Conservation (phyloP, 2,888 invertebrate genomes). For the Machimus rusticus region DNA sequence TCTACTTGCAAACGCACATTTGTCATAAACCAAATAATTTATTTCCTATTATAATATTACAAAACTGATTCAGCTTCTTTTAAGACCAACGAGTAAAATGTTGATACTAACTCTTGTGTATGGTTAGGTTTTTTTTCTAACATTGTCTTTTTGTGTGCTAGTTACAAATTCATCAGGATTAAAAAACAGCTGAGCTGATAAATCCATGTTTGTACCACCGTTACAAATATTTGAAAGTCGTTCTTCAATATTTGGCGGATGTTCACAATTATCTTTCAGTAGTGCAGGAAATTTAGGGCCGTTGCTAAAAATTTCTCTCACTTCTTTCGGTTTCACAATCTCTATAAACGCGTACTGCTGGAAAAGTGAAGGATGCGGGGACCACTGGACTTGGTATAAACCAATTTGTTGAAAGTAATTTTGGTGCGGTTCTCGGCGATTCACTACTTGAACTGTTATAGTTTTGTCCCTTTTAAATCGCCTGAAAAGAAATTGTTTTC, state of each 20-base stretch:
- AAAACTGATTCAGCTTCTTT: neutral
- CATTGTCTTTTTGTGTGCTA: neutral
- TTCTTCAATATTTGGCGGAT: neutral
- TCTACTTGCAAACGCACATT: too few relatives aligned
- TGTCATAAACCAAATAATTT: neutral
- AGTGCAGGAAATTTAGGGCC: neutral
- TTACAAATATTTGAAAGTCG: neutral
- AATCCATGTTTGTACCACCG: neutral
- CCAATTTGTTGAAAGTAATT: neutral
- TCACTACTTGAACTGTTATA: neutral
- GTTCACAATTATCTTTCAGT: neutral
- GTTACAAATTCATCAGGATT: neutral
- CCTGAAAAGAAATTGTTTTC: neutral
- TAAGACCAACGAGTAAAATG: neutral
- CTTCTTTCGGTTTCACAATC: neutral
- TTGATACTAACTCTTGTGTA: neutral
- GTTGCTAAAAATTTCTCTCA: neutral
- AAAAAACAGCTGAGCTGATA: neutral
- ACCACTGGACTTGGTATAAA: conserved; percentile 14
- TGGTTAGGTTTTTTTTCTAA: neutral
- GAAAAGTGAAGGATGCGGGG: neutral
- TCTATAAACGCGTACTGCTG: neutral
- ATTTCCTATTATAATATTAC: neutral
- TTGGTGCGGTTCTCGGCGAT: neutral
- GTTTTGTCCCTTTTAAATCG: neutral